Evolutionary conservation across 2,113 vertebrate species (phyloP).

Genomic region (Chloebia gouldiae): DNA sequence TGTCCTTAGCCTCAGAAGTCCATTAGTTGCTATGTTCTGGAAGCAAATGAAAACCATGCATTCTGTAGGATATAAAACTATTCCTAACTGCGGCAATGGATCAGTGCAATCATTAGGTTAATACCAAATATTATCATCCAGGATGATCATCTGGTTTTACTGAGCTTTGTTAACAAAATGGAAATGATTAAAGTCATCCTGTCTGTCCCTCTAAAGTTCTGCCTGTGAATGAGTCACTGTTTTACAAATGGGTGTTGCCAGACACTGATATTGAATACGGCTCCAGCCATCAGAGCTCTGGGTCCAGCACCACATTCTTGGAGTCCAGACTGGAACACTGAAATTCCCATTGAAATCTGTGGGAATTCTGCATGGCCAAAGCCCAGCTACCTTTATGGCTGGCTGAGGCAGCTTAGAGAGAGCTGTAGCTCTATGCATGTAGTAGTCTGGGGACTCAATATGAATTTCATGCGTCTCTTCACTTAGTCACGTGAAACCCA

Average conservation of each 20-base stretch:
- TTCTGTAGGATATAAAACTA: slow-evolving; percentile 27
- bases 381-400: slow-evolving; percentile 40
- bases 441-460: background rate
- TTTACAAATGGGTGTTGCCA: slow-evolving; percentile 63
- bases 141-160: slow-evolving; percentile 55
- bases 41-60: slow-evolving; percentile 12
- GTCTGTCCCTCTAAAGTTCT: slow-evolving; percentile 51
- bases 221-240: slow-evolving; percentile 59
- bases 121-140: slow-evolving; percentile 47
- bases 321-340: slow-evolving; percentile 36
- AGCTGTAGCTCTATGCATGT: background rate
- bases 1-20: slow-evolving; percentile 12
- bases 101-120: slow-evolving; percentile 46
- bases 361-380: slow-evolving; percentile 40
- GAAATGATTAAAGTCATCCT: slow-evolving; percentile 69
- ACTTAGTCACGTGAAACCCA: slow-evolving; percentile 34
- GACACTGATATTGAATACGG: slow-evolving; percentile 44
- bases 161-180: slow-evolving; percentile 56
- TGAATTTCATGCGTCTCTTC: slow-evolving; percentile 31
- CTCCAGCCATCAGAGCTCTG: slow-evolving; percentile 53
- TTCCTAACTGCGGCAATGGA: background rate
- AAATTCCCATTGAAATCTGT: slow-evolving; percentile 57
- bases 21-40: background rate
- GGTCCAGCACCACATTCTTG: slow-evolving; percentile 38
- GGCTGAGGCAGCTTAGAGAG: background rate